These are phyloP conservation scores for Tipula unca DNA, from an alignment of 2,888 invertebrate genomes.

Conservation along the genomic window DNA sequence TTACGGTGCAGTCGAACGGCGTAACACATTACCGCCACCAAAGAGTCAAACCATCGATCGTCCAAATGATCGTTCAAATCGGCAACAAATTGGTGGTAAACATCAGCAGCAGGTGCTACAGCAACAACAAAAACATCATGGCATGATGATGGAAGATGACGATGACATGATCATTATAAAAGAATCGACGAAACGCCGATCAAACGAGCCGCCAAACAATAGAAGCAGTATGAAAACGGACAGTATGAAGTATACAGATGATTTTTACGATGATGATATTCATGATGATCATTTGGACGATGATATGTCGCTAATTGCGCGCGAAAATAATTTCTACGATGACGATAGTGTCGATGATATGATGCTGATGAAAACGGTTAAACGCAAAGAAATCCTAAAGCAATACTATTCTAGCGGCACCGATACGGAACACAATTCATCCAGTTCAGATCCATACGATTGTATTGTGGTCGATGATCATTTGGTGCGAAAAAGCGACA, in stretches of 20 bases:
- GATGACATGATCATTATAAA: neutral
- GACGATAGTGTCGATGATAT: constrained; percentile 55
- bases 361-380: constrained; percentile 61
- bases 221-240: neutral
- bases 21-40: neutral
- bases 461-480: constrained; percentile 81
- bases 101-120: neutral
- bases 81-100: neutral
- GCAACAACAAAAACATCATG: neutral
- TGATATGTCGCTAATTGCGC: constrained; percentile 31
- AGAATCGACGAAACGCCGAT: neutral
- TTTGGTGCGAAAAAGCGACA: constrained; percentile 37
- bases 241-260: neutral
- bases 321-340: constrained; percentile 57
- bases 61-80: neutral
- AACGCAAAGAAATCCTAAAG: constrained; percentile 62
- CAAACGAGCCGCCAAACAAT: neutral
- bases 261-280: constrained; percentile 20
- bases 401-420: constrained; percentile 56
- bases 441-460: constrained; percentile 66
- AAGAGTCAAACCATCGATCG: neutral
- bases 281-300: constrained; percentile 19
- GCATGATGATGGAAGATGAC: neutral
- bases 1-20: neutral
- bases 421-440: constrained; percentile 56